Conservation (phyloP, 2,888 invertebrate genomes). For the Hyles lineata region DNA sequence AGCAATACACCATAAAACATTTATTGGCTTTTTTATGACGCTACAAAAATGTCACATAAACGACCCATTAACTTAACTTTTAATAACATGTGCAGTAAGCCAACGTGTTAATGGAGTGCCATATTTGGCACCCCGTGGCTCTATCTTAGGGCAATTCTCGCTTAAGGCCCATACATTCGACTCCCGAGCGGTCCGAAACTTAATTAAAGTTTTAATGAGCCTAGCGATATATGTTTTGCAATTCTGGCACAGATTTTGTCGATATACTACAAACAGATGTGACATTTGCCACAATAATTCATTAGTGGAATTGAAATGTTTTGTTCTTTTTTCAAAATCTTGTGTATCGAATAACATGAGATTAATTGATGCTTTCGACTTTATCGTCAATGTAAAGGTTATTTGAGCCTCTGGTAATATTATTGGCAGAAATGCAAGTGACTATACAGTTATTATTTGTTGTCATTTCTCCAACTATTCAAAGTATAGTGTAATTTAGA, state of each 20-base stretch:
- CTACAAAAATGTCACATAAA: conserved; percentile 50
- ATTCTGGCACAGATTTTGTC: conserved; percentile 25
- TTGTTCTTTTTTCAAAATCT: not conserved
- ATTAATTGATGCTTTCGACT: no score
- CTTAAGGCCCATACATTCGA: conserved; percentile 57
- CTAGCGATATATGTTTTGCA: conserved; percentile 52
- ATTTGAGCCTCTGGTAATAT: not conserved
- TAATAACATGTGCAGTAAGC: conserved; percentile 46
- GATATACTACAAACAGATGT: not conserved
- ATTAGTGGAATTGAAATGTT: not conserved
- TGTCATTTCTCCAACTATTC: no score
- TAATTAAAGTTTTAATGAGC: conserved; percentile 80
- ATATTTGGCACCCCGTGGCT: conserved; percentile 56
- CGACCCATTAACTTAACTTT: conserved; percentile 49
- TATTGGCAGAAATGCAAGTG: no score
- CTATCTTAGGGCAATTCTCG: conserved; percentile 53
- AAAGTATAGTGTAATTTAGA: no score
- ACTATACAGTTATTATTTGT: no score
- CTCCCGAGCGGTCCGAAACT: conserved; percentile 65
- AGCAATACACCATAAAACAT: conserved; percentile 35
- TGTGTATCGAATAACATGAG: not conserved
- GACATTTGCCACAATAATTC: not conserved
- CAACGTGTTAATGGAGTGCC: conserved; percentile 49
- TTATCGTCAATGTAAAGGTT: no score
- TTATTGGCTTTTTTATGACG: conserved; percentile 38